Evolutionary conservation across 2,113 vertebrate genomes (phyloP).

Genomic region (Mus spicilegus): DNA sequence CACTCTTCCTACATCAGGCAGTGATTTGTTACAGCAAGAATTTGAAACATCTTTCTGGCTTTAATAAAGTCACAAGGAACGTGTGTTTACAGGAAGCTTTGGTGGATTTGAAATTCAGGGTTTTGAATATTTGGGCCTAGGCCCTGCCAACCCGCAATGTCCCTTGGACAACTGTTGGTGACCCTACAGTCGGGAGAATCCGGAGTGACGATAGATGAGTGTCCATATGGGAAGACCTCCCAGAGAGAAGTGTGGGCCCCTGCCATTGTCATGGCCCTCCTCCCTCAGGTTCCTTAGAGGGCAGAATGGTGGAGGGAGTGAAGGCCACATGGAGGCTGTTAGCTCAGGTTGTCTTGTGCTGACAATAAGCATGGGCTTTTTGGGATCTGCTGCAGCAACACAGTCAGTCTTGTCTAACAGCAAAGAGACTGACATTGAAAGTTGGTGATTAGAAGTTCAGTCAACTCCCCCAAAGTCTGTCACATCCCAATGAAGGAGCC

Average conservation of each 20-base stretch:
- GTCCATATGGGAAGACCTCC: neutral
- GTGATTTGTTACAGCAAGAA: neutral
- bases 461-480: neutral
- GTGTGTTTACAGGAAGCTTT: neutral
- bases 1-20: fast-evolving
- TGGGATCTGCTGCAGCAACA: fast-evolving
- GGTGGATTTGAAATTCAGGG: neutral
- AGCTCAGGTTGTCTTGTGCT: neutral
- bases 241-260: neutral
- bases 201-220: neutral
- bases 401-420: neutral
- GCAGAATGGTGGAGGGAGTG: fast-evolving
- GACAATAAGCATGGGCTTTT: neutral
- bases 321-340: too few species aligned
- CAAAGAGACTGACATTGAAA: neutral
- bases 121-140: neutral
- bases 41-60: constrained; percentile 26
- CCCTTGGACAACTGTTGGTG: neutral
- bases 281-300: neutral
- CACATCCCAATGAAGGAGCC: neutral
- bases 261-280: too few species aligned
- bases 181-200: neutral
- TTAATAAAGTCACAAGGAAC: constrained; percentile 38
- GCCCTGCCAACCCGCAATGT: neutral
- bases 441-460: neutral